Conservation (phyloP, 2,797 vertebrate genomes). For the Rhinophrynus dorsalis region DNA sequence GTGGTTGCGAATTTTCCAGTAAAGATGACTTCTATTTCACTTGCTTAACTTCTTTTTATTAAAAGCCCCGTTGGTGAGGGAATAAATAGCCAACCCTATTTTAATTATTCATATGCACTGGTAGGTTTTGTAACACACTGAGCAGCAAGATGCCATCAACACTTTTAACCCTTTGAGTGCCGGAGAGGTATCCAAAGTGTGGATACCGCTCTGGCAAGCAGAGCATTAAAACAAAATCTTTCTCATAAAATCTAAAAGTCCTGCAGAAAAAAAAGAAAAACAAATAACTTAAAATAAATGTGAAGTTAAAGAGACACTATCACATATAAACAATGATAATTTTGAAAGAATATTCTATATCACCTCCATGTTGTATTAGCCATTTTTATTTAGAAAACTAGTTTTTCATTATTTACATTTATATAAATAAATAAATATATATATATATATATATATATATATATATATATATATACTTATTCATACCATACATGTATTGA, state of each 20-base stretch:
- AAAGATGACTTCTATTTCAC: slow-evolving; percentile 37
- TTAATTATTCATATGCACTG: slow-evolving; percentile 32
- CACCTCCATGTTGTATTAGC: too few species aligned
- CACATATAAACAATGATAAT: too few species aligned
- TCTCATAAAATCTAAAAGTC: background rate
- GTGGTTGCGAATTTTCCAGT: slow-evolving; percentile 12
- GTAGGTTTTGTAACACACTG: slow-evolving; percentile 12
- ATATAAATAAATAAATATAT: too few species aligned
- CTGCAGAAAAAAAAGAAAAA: background rate
- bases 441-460: too few species aligned
- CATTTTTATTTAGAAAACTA: too few species aligned
- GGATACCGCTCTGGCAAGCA: too few species aligned
- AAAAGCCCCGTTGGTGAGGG: slow-evolving; percentile 24
- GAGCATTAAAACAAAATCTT: background rate
- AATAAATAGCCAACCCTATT: slow-evolving; percentile 22
- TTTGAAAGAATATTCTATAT: too few species aligned
- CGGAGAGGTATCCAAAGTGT: too few species aligned
- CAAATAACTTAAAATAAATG: background rate
- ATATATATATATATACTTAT: too few species aligned
- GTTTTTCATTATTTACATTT: too few species aligned
- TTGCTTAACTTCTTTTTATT: slow-evolving; percentile 52
- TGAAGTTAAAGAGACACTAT: background rate
- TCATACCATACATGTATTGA: too few species aligned
- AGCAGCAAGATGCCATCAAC: slow-evolving; percentile 5
- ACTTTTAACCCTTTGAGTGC: too few species aligned